Evolutionary conservation across 2,113 vertebrate genomes (phyloP).

Genomic region (Erythrocercus mccallii): DNA sequence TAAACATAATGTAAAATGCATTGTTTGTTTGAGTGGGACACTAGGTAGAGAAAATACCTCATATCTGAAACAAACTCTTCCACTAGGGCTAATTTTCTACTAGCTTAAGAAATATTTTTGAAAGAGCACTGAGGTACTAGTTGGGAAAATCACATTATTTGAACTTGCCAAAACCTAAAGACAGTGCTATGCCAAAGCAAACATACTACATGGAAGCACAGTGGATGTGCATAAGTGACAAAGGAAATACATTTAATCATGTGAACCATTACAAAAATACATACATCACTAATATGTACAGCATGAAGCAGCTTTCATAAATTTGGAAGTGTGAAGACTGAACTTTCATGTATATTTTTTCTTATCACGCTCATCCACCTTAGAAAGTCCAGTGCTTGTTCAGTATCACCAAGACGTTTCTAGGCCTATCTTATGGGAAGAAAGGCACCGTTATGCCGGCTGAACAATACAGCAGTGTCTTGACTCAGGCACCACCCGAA

Average conservation of each 20-base stretch:
- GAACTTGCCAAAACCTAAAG: background rate
- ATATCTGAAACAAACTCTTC: background rate
- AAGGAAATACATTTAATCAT: background rate
- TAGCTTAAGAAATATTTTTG: background rate
- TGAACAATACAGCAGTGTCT: conserved; percentile 16
- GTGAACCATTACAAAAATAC: background rate
- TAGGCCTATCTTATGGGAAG: background rate
- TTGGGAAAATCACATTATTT: background rate
- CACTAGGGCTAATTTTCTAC: background rate
- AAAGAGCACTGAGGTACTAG: background rate
- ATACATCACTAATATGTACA: background rate
- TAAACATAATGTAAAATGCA: background rate
- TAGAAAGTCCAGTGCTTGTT: background rate
- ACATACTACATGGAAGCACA: background rate
- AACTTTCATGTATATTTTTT: background rate
- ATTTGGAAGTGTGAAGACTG: background rate
- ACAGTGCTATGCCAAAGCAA: background rate
- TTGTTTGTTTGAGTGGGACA: background rate
- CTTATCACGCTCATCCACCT: background rate
- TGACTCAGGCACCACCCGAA: background rate
- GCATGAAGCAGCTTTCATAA: background rate
- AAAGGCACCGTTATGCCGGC: background rate
- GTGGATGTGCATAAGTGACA: background rate
- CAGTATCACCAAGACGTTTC: background rate
- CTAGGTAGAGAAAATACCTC: background rate